Conservation (phyloP, 1,140 invertebrate species). For the Drosophila truncata region DNA sequence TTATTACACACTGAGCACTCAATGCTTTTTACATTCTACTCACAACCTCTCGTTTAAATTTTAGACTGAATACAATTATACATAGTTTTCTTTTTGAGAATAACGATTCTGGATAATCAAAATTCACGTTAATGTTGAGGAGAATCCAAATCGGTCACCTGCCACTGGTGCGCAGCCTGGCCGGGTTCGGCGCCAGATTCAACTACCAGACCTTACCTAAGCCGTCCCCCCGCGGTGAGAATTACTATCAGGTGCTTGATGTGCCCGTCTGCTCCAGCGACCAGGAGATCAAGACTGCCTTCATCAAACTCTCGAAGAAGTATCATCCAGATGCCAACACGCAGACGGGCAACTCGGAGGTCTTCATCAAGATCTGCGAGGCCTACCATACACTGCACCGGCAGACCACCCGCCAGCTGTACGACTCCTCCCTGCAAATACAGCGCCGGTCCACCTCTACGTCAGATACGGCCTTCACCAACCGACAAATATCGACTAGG, state of each 20-base stretch:
- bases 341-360: constrained; percentile 21
- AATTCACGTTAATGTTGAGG: constrained; percentile 50
- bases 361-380: constrained; percentile 60
- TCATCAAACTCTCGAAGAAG: constrained; percentile 59
- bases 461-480: constrained; percentile 4
- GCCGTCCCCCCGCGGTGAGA: constrained; percentile 13
- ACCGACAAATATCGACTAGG: constrained; percentile 17
- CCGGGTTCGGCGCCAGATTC: constrained; percentile 19
- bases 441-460: not conserved
- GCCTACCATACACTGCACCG: constrained; percentile 56
- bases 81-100: constrained; percentile 5
- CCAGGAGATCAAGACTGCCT: constrained; percentile 60
- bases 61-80: not conserved
- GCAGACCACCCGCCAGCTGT: constrained; percentile 11
- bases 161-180: constrained; percentile 27
- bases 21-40: not conserved
- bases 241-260: constrained; percentile 64
- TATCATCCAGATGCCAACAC: constrained; percentile 62
- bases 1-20: not conserved
- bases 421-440: constrained; percentile 22
- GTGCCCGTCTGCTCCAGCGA: constrained; percentile 35
- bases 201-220: constrained; percentile 1
- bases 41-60: not conserved
- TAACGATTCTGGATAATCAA: constrained; percentile 16
- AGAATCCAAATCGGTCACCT: constrained; percentile 5